phyloP scores from a whole-genome alignment of 2,797 vertebrate genomes.

The Rhabdomys pumilio region DNA sequence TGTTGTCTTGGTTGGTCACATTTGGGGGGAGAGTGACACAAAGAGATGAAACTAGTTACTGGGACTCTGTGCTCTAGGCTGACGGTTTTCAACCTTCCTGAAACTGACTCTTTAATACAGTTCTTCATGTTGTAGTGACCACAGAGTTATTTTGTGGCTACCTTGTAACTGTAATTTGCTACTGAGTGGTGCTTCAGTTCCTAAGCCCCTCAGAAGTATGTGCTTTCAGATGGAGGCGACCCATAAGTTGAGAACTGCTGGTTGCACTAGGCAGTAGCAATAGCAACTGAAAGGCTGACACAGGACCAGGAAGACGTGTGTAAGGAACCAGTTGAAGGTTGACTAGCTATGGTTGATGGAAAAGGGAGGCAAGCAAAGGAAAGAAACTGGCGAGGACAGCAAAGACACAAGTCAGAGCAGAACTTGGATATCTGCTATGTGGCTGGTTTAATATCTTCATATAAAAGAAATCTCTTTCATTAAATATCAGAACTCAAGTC shows the following conservation, averaged over 20 bases:
- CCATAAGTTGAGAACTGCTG: not conserved
- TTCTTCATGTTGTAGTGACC: not conserved
- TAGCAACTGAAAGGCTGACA: not conserved
- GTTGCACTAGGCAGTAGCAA: not conserved
- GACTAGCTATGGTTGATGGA: not conserved
- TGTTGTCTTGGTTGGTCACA: not conserved
- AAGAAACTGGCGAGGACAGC: not conserved
- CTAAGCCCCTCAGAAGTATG: not conserved
- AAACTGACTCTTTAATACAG: not conserved
- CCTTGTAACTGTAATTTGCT: not conserved
- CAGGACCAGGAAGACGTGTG: not conserved
- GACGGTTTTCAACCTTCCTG: not conserved
- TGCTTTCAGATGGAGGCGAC: not conserved
- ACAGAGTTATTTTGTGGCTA: not conserved
- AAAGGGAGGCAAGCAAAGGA: too few relatives aligned
- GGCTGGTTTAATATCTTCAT: not conserved
- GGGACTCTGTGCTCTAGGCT: not conserved
- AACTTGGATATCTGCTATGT: not conserved
- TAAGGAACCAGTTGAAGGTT: not conserved
- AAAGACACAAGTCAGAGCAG: not conserved
- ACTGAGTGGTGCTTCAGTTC: not conserved
- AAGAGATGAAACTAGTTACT: not conserved
- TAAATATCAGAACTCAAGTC: not conserved
- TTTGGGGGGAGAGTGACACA: not conserved
- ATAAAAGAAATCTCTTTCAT: not conserved